A percentile compares a stretch with the other conserved stretches of the same genome.
These are phyloP conservation scores for Astatoreochromis straeleni DNA, from an alignment of 2,113 vertebrate genomes.

Conservation along the genomic window DNA sequence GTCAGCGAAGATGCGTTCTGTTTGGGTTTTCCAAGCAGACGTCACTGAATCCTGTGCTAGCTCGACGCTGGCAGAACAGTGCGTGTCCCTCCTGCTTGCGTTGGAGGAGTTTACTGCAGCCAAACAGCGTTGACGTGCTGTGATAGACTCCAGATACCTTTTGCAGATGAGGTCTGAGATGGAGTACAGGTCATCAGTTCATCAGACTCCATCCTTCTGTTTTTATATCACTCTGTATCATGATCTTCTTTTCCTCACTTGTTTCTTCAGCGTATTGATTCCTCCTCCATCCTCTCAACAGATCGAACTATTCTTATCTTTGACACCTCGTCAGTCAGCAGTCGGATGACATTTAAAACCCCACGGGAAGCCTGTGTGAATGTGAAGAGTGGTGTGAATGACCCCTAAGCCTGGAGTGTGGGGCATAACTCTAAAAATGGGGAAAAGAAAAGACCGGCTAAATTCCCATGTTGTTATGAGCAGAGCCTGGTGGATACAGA, in stretches of 20 bases:
- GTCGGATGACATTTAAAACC: background rate
- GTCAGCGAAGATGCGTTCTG: background rate
- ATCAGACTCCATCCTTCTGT: background rate
- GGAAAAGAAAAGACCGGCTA: background rate
- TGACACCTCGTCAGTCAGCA: background rate
- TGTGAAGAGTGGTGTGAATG: background rate
- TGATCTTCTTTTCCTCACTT: background rate
- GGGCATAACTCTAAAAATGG: background rate
- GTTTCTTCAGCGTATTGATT: background rate
- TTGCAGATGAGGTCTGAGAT: background rate
- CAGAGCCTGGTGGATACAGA: background rate
- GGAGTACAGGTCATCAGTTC: constrained; percentile 10
- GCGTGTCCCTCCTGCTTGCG: background rate
- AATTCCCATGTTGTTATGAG: background rate
- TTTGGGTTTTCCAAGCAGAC: background rate
- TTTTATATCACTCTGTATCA: background rate
- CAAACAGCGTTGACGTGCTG: background rate
- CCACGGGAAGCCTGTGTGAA: background rate
- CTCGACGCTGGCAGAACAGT: background rate
- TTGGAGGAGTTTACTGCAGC: background rate
- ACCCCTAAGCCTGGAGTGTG: background rate
- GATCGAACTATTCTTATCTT: background rate
- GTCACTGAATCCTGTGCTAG: background rate
- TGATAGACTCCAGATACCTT: constrained; percentile 24
- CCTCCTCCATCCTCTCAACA: background rate